Base-by-base conservation (phyloP, 2,888 invertebrate genomes). In the Cabera pusaria region DNA sequence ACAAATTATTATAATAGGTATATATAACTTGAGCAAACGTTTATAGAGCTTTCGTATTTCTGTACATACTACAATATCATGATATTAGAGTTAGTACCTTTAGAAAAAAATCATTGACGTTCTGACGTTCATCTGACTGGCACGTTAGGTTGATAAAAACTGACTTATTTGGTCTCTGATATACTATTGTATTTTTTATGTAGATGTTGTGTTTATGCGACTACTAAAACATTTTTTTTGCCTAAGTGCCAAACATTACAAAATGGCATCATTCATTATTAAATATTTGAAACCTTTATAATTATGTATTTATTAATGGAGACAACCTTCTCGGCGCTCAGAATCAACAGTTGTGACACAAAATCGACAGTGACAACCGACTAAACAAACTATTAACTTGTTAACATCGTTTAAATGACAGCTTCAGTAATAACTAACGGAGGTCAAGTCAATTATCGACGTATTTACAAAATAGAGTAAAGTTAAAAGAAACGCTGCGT, bases 361-460 rank as follows among this genome's bases (percentile, higher is more conserved):
- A 21, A 17, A 35, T 20, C 28, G 32, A 38, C 26, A 29, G 9
- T 8, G 20, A 22, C 19, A 22, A 24, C 28, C 25, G 25, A 37
- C 25, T 27, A 14, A 41, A 32, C 20, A 19, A 33, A 37, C 35
- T 38, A 43, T 45, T 40, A 31, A 9, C 16, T 20, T 34, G 36
- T 45, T 35, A 45, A 27, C 24, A 41, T 29, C 17, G 12, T 33
- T 17, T 37, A 26, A 39, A 34, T 23, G 39, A 44, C 36, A 43
- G 31, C 26, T 36, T 22, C 35, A 39, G 25, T 35, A 33, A 41
- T 29, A 42, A 29, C 33, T 24, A 34, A 32, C 39, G 23, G 33
- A 45, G 50, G 50, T 40, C 52, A 50, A 44, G 52, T 42, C 42
- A 47, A 52, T 49, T 44, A 35, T 43, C 37, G 25, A 27, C 12